Evolutionary conservation across 2,888 invertebrate genomes (phyloP), one percentile per base, ranked within the genome.

Genomic region (Cistogaster globosa): DNA sequence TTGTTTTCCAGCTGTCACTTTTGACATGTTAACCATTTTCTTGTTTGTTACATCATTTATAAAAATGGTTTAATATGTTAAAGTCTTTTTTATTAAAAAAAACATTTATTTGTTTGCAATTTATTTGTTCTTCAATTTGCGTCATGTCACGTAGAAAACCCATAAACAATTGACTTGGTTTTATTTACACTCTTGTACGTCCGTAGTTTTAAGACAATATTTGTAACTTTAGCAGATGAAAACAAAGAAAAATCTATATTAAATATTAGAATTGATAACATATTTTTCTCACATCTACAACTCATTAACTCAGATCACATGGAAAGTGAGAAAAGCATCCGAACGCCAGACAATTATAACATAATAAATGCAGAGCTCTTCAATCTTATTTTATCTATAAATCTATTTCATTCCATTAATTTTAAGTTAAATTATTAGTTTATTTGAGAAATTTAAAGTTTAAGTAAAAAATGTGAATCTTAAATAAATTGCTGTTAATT

Each of bases 111-210:
- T 14, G 1, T 45, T 67, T 38, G 20, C 8, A 58, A 38, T 60
- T 60, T 38, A 63, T 71, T 69, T 67, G 38, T 67, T 32, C 26
- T 72, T 51, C 51, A 26, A 36, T 67, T 80, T 72, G 20, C 51
- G 11, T 38, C n/a, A 38, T 51, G 48, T 63, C 79, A 80, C 79
- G 72, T 80, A 65, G 48, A 22, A 80, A 65, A 72, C 1, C 38
- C 57, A 58, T 79, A 72, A 79, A 80, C 65, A 51, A 48, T 67
- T 67, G 38, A 51, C 48, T 72, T 45, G 38, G 42, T 65, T 79
- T 55, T 55, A 78, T 63, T 63, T n/a, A 36, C 5, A 26, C 18
- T 53, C 32, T 78, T 16, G 53, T 55, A 7, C 12, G 12, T 4
- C 7, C 7, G 12, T 12, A 42, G 12, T 42, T 48, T n/a, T 16